A percentile compares a stretch with the other conserved stretches of the same genome.
phyloP scores from a whole-genome alignment of 1,140 invertebrate species.

The Wiebesia pumilae region DNA sequence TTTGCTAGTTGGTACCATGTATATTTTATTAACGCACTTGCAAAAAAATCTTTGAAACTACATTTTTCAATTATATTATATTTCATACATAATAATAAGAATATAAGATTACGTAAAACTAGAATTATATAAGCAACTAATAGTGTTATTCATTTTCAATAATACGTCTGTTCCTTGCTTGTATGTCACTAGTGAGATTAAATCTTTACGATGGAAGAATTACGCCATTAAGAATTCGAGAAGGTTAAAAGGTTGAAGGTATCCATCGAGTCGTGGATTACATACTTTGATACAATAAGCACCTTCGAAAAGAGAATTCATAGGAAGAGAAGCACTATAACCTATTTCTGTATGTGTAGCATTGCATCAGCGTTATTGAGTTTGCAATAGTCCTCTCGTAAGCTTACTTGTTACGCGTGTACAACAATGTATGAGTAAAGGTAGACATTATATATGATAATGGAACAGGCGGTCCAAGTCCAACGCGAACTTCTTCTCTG shows the following conservation, averaged over 20 bases:
- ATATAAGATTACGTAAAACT: no score
- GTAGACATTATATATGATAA: not conserved
- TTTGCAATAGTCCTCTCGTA: not conserved
- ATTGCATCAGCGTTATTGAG: not conserved
- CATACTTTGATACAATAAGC: not conserved
- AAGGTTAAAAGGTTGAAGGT: not conserved
- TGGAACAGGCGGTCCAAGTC: constrained; percentile 10
- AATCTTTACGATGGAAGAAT: not conserved
- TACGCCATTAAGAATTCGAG: not conserved
- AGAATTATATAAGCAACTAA: no score
- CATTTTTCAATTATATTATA: no score
- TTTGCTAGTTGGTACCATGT: no score
- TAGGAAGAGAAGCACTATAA: not conserved
- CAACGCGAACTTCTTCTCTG: not conserved
- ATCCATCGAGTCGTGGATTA: not conserved
- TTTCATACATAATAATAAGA: no score
- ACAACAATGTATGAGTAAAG: not conserved
- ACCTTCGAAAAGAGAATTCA: not conserved
- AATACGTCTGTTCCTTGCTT: no score
- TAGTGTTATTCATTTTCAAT: no score
- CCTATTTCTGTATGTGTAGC: not conserved
- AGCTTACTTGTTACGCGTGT: not conserved
- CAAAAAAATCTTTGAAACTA: no score
- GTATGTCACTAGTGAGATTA: no score
- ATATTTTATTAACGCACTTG: no score